A percentile compares a stretch with the other conserved stretches of the same genome.
phyloP scores from a whole-genome alignment of 1,140 invertebrate genomes.

The Pseudomyrmex flavicornis region DNA sequence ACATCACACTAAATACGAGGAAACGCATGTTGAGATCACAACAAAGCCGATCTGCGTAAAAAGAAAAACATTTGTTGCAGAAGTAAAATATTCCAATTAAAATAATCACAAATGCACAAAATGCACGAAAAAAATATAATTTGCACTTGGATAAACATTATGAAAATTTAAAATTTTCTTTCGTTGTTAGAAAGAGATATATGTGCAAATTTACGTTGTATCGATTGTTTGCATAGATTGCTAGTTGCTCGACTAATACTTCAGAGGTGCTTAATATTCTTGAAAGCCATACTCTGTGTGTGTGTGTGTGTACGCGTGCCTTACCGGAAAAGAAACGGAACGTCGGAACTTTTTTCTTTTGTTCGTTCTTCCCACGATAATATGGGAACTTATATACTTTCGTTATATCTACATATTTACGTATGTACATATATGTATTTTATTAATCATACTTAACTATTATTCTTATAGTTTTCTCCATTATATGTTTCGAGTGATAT shows the following conservation, averaged over 20 bases:
- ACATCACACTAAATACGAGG: slow-evolving; percentile 11
- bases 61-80: background rate
- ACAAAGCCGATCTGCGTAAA: slow-evolving; percentile 47
- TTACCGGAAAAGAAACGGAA: background rate
- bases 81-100: background rate
- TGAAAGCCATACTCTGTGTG: too few species aligned
- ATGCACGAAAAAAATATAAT: background rate
- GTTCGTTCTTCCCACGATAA: too few species aligned
- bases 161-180: slow-evolving; percentile 37
- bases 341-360: background rate
- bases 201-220: background rate
- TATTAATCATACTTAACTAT: too few species aligned
- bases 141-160: slow-evolving; percentile 11
- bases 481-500: too few species aligned
- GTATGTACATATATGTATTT: too few species aligned
- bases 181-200: background rate
- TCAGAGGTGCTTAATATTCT: background rate
- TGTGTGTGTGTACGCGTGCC: background rate
- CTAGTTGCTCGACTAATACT: slow-evolving; percentile 15
- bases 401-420: too few species aligned
- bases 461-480: too few species aligned
- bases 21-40: slow-evolving; percentile 52
- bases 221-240: background rate
- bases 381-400: too few species aligned
- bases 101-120: background rate